Conservation (phyloP, 2,888 invertebrate genomes). For the Nemotelus nigrinus region DNA sequence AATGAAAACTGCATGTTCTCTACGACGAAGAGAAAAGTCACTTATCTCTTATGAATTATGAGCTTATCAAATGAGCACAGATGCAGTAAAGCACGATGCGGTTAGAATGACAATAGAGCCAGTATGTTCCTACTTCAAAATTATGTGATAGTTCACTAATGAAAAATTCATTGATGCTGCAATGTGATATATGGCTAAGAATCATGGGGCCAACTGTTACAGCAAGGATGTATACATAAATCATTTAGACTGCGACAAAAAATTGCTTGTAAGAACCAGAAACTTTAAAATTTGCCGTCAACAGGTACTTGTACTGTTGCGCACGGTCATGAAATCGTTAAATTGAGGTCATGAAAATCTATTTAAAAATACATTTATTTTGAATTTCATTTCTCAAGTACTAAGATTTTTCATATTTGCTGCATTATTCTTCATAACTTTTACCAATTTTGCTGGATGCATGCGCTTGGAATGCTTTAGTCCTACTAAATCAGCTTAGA, state of each 20-base stretch:
- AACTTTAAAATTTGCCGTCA: not conserved
- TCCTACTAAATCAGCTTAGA: too few species aligned
- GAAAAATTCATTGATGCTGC: slow-evolving; percentile 44
- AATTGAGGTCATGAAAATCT: too few species aligned
- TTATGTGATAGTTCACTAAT: slow-evolving; percentile 42
- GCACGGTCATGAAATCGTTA: too few species aligned
- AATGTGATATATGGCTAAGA: slow-evolving; percentile 33
- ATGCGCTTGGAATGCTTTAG: too few species aligned
- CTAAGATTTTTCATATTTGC: too few species aligned
- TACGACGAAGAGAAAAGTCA: not conserved
- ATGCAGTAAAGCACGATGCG: slow-evolving; percentile 33
- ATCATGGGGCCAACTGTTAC: slow-evolving; percentile 23
- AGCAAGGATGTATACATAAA: slow-evolving; percentile 17
- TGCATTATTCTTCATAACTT: too few species aligned
- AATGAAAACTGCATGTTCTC: slow-evolving; percentile 25
- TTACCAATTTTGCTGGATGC: too few species aligned
- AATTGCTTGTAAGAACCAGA: not conserved
- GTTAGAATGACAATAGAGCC: not conserved
- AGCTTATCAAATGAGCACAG: slow-evolving; percentile 36
- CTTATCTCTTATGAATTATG: slow-evolving; percentile 31
- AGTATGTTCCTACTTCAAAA: slow-evolving; percentile 3
- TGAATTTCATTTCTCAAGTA: too few species aligned
- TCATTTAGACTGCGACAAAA: slow-evolving; percentile 9
- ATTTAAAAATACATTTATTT: too few species aligned
- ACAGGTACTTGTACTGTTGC: not conserved